phyloP scores from a whole-genome alignment of 2,113 vertebrate genomes.

The Tychaedon coryphoeus region DNA sequence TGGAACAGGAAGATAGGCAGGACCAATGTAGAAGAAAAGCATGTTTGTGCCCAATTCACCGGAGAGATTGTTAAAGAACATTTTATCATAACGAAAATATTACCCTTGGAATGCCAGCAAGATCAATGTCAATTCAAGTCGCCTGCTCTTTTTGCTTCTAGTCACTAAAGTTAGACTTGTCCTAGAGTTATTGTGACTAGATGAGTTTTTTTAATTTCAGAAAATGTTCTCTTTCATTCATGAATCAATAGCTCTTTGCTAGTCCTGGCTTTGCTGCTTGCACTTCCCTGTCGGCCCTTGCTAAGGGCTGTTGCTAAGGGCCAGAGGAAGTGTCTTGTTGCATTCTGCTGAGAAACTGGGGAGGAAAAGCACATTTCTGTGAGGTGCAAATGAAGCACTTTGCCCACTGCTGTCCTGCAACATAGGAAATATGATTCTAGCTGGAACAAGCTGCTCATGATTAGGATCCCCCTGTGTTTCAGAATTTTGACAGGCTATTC shows the following conservation, averaged over 20 bases:
- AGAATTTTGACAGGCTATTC: conserved; percentile 7
- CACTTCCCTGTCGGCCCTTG: not conserved
- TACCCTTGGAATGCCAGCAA: conserved; percentile 16
- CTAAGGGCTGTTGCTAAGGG: conserved; percentile 33
- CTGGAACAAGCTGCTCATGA: not conserved
- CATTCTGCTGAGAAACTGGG: not conserved
- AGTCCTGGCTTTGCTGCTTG: conserved; percentile 28
- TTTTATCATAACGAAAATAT: conserved; percentile 58
- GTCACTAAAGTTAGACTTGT: not conserved
- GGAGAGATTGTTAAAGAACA: conserved; percentile 42
- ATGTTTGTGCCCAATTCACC: conserved; percentile 1
- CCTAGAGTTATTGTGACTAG: not conserved
- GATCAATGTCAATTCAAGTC: not conserved
- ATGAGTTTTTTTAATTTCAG: not conserved
- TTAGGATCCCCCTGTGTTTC: not conserved
- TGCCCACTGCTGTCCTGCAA: not conserved
- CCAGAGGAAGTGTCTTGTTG: conserved; percentile 26
- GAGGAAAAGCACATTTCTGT: conserved; percentile 24
- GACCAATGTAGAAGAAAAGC: conserved; percentile 34
- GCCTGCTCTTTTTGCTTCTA: not conserved
- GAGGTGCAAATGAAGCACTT: conserved; percentile 39
- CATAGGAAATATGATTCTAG: not conserved
- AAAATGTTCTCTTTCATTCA: conserved; percentile 40
- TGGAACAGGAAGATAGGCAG: conserved; percentile 48
- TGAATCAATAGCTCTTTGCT: conserved; percentile 25